These are phyloP conservation scores for Rhegmatorhina hoffmannsi DNA, from an alignment of 2,113 vertebrate species.

Conservation along the genomic window DNA sequence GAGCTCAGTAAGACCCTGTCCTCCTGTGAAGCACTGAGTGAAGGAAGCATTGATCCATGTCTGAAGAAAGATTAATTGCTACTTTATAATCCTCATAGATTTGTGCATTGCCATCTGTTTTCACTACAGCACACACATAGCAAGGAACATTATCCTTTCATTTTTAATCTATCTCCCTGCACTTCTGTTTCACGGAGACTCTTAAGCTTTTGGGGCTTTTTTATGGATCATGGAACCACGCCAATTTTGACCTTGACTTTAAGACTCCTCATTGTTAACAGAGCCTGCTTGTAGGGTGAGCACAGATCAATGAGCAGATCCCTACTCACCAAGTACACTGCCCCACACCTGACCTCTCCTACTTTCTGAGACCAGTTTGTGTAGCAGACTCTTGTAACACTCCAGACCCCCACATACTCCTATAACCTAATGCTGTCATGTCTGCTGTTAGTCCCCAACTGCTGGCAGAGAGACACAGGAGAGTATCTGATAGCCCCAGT, in stretches of 20 bases:
- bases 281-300: not conserved
- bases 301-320: not conserved
- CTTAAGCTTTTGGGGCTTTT: not conserved
- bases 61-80: slow-evolving; percentile 41
- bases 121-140: not conserved
- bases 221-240: not conserved
- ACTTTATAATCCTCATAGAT: slow-evolving; percentile 43
- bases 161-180: not conserved
- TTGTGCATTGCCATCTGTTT: slow-evolving; percentile 26
- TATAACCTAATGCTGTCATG: rapidly evolving
- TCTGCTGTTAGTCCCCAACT: not conserved
- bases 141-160: not conserved
- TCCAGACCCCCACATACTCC: not conserved
- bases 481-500: not conserved
- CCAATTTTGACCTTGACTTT: not conserved
- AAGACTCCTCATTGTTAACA: not conserved
- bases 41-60: slow-evolving; percentile 12
- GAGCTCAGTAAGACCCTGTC: not conserved
- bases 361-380: not conserved
- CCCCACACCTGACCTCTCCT: rapidly evolving
- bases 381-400: not conserved
- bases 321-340: not conserved
- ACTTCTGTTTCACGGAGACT: not conserved
- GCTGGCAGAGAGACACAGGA: not conserved
- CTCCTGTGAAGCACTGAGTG: not conserved